Evolutionary conservation across 2,113 vertebrate species (phyloP), one percentile per base, ranked within the genome.

Genomic region (Mugil cephalus): DNA sequence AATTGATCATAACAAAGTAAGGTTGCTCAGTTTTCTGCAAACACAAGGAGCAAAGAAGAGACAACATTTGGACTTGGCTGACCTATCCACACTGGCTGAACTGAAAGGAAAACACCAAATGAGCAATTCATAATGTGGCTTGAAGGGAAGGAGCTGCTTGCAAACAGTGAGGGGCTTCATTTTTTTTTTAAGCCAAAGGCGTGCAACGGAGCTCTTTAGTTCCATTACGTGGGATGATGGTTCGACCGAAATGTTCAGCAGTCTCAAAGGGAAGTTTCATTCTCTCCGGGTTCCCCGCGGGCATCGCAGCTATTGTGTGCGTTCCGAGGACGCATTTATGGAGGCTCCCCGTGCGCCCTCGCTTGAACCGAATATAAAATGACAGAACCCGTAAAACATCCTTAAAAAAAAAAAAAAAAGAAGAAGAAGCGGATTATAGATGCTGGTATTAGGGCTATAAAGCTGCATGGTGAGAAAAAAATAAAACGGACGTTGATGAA

Each of bases 191-290:
- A 30, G 24, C 5, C 24, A 30, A 30, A 30, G 5, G 24, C 24
- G 24, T 30, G 24, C 24, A 30, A 30, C 24, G 24, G 24, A 30
- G 24, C 24, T 30, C 24, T 30, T 30, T 30, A 30, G 24, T 30
- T 30, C 24, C 24, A 30, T 30, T 30, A 30, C 24, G 24, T 30
- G 24, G 24, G 9, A 10, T 21, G 19, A 19, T 50, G 21, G 17
- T 50, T 50, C 10, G 4, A 54, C 40, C 53, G 19, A 21, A 40
- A 39, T 14, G 21, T 65, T 62, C 15, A 17, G 38, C 48, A 54
- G 8, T 12, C 35, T 30, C 2, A 65, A 50, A 10, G 24, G 55
- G 47, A 77, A 77, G 61, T 85, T 64, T 54, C 52, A 58, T 45
- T 52, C 61, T 80, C 68, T 34, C 24, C 0, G 69, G 69, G 11